These are phyloP conservation scores for Mesoclemmys tuberculata DNA, from an alignment of 2,113 vertebrate genomes.

Conservation along the genomic window DNA sequence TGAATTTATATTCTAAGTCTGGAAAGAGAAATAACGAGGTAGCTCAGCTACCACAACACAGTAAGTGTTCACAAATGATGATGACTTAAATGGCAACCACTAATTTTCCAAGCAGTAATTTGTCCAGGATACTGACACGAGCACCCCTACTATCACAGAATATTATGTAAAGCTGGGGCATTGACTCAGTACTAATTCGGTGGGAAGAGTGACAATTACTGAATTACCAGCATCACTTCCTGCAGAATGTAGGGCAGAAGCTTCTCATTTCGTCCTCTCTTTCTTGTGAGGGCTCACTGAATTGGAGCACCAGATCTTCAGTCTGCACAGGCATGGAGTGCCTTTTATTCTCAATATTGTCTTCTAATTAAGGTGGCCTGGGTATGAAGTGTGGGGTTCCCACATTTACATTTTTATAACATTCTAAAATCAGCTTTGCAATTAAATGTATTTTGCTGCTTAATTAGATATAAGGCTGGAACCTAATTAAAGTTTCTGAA, in stretches of 20 bases:
- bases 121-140: not conserved
- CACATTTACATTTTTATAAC: conserved; percentile 56
- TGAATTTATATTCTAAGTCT: not conserved
- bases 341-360: not conserved
- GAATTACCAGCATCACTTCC: not conserved
- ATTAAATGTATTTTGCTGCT: conserved; percentile 15
- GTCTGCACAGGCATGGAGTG: not conserved
- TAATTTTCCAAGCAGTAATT: not conserved
- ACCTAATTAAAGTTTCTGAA: conserved; percentile 52
- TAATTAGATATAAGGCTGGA: conserved; percentile 33
- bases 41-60: not conserved
- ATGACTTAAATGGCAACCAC: not conserved
- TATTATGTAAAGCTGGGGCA: not conserved
- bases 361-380: conserved; percentile 59
- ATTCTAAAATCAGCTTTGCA: conserved; percentile 30
- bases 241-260: accelerated
- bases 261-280: not conserved
- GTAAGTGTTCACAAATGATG: not conserved
- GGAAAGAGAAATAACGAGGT: not conserved
- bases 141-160: not conserved
- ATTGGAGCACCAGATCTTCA: not conserved
- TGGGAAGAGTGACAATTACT: not conserved
- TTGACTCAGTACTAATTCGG: not conserved
- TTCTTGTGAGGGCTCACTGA: not conserved
- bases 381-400: conserved; percentile 11